Conservation (phyloP, 2,888 invertebrate genomes). For the Chironomus tentans region DNA sequence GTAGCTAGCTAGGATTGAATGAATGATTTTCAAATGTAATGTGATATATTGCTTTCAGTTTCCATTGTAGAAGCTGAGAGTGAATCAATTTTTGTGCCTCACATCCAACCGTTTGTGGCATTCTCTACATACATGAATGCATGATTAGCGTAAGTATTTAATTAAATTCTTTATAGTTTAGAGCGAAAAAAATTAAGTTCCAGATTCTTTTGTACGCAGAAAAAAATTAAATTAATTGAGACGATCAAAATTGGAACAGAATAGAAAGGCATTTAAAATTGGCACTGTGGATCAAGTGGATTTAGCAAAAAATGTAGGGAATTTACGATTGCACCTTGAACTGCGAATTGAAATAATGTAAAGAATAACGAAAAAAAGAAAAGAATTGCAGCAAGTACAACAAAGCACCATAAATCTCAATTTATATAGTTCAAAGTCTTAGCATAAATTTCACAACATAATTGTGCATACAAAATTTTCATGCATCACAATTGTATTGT, state of each 20-base stretch:
- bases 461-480: not conserved
- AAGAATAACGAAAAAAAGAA: too few relatives aligned
- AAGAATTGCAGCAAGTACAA: constrained; percentile 1
- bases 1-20: not conserved
- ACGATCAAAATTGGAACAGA: too few relatives aligned
- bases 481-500: not conserved
- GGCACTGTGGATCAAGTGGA: not conserved
- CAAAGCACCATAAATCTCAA: constrained; percentile 10
- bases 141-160: not conserved
- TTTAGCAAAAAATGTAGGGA: not conserved
- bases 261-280: too few relatives aligned
- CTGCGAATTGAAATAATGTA: not conserved
- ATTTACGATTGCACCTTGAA: not conserved
- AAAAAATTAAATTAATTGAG: too few relatives aligned
- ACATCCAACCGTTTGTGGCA: not conserved
- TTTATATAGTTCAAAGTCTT: constrained; percentile 1
- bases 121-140: not conserved
- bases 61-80: not conserved
- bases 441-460: constrained; percentile 2
- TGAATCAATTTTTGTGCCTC: not conserved
- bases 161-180: too few relatives aligned
- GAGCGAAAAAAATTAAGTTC: too few relatives aligned
- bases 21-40: not conserved
- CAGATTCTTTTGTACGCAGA: too few relatives aligned
- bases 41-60: not conserved